phyloP scores from a whole-genome alignment of 2,888 invertebrate species.

The Loripinus fragilis region DNA sequence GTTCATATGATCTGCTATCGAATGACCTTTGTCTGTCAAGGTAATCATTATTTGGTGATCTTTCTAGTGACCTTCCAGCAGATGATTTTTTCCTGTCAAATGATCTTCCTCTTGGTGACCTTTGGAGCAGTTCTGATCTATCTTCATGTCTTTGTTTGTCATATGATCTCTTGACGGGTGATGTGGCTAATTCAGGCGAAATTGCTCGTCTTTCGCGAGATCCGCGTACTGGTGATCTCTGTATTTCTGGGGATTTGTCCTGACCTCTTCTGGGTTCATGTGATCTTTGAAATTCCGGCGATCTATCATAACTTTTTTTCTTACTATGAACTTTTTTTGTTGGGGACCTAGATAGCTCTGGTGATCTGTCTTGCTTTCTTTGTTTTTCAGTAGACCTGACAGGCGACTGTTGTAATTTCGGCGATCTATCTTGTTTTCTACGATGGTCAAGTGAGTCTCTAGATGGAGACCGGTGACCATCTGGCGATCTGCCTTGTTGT shows the following conservation, averaged over 20 bases:
- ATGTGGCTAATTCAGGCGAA: constrained; percentile 11
- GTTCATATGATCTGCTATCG: not conserved
- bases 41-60: constrained; percentile 14
- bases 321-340: not conserved
- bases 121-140: not conserved
- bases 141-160: not conserved
- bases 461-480: too few species aligned
- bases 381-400: constrained; percentile 20
- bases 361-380: not conserved
- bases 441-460: not conserved
- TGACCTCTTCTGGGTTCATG: not conserved
- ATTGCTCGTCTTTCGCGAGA: too few species aligned
- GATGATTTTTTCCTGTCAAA: not conserved
- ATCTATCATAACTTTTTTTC: not conserved
- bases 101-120: not conserved
- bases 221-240: constrained; percentile 1
- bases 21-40: not conserved
- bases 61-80: not conserved
- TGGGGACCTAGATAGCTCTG: not conserved
- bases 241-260: not conserved
- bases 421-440: not conserved
- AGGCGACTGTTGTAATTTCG: constrained; percentile 6
- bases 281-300: not conserved
- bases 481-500: not conserved
- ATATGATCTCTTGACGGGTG: not conserved